Evolutionary conservation across 2,113 vertebrate species (phyloP).

Genomic region (Equus przewalskii): DNA sequence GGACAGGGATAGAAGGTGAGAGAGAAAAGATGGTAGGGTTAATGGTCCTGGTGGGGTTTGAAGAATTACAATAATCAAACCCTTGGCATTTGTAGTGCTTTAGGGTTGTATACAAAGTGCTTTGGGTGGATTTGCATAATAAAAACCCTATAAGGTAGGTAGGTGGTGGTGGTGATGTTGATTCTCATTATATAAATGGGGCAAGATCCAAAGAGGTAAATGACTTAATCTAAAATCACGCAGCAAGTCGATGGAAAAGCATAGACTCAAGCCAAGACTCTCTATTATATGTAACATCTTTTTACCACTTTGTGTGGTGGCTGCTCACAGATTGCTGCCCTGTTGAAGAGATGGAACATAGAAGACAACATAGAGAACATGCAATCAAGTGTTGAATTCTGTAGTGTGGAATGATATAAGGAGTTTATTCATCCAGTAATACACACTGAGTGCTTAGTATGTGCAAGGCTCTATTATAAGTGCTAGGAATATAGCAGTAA

Average conservation of each 20-base stretch:
- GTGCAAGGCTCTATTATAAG: not conserved
- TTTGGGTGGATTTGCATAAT: not conserved
- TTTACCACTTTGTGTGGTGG: not conserved
- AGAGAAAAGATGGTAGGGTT: not conserved
- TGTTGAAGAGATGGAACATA: not conserved
- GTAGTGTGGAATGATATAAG: not conserved
- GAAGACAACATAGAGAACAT: not conserved
- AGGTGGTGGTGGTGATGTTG: not conserved
- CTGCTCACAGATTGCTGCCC: not conserved
- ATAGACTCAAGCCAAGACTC: not conserved
- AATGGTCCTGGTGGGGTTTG: not conserved
- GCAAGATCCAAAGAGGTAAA: not conserved
- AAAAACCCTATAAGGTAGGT: not conserved
- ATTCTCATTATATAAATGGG: not conserved
- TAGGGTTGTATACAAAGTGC: not conserved
- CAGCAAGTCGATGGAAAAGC: not conserved
- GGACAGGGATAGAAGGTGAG: not conserved
- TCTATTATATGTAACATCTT: not conserved
- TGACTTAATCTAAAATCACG: not conserved
- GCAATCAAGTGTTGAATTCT: conserved; percentile 18
- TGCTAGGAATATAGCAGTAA: not conserved
- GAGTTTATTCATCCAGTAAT: not conserved
- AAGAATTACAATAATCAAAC: not conserved
- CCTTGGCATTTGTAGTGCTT: not conserved
- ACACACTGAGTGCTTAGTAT: not conserved